A percentile compares a stretch with the other conserved stretches of the same genome.
Evolutionary conservation across 1,140 invertebrate genomes (phyloP).

Genomic region (Archegozetes longisetosus): DNA sequence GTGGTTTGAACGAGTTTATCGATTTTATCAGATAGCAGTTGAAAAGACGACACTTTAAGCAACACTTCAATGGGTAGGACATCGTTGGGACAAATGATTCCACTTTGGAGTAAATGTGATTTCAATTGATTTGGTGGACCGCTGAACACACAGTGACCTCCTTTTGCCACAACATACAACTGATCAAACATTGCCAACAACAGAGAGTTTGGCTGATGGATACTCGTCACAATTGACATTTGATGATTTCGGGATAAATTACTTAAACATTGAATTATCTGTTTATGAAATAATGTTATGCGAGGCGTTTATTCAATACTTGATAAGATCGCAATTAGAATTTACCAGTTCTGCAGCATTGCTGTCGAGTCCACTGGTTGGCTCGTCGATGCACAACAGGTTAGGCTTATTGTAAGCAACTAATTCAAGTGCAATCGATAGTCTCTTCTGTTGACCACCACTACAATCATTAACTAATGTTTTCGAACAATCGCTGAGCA

Average conservation of each 20-base stretch:
- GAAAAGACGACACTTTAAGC: background rate
- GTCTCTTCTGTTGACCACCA: conserved; percentile 76
- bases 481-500: conserved; percentile 25
- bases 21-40: background rate
- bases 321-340: background rate
- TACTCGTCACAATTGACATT: background rate
- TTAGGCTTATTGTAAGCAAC: background rate
- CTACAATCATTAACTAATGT: conserved; percentile 53
- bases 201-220: background rate
- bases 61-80: background rate
- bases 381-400: conserved; percentile 25
- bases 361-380: conserved; percentile 45
- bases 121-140: background rate
- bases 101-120: background rate
- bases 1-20: background rate
- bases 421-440: conserved; percentile 77
- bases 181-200: background rate
- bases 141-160: background rate
- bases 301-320: too few relatives aligned
- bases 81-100: background rate
- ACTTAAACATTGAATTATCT: conserved; percentile 1
- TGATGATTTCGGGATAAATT: background rate
- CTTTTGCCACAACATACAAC: conserved; percentile 2
- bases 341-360: conserved; percentile 21
- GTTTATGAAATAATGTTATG: background rate